Evolutionary conservation across 2,797 vertebrate species (phyloP), one percentile per base, ranked within the genome.

Genomic region (Aselliscus stoliczkanus): DNA sequence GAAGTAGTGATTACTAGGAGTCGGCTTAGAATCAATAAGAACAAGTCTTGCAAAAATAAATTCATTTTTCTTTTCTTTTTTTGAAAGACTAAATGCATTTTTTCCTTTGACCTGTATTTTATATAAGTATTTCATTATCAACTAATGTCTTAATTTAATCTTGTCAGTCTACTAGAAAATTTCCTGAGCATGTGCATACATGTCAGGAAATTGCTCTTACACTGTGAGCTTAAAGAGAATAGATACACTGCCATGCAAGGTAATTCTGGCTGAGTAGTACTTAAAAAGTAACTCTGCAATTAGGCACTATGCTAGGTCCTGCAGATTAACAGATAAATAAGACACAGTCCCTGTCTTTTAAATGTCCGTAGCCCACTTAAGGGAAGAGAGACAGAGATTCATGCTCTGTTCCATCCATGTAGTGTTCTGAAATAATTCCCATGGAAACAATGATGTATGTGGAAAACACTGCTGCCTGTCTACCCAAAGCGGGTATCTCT

Each of bases 61-160:
- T 50, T 84, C 83, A 67, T 87, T 95, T 86, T 69, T 54, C 88
- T 82, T 87, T 81, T 83, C 54, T 90, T 83, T 87, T 73, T 76
- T 90, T 91, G 75, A 93, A 47, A 95, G 93, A 96, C 62, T 94
- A 94, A 93, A 96, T 34, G 87, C 75, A 89, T 81, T 92, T 88
- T 60, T 94, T 90, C 89, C 50, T 88, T 81, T 85, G 91, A 85
- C 95, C 67, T 93, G 67, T 50, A 58, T 94, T 93, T 93, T 95
- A 90, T 81, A 85, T 77, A 88, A 87, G 58, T 73, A 84, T 88
- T 92, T 96, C 89, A 76, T 91, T 85, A 93, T 92, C 89, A 84
- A 69, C 77, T 81, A 64, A 76, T 64, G 67, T 81, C 87, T 95
- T 84, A 72, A 79, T 75, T 97, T 82, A 92, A 81, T 92, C 84